Percentiles rank a stretch among this genome's conserved stretches.
These are phyloP conservation scores for Prunella fulvescens DNA, from an alignment of 2,113 vertebrate species.

Conservation along the genomic window DNA sequence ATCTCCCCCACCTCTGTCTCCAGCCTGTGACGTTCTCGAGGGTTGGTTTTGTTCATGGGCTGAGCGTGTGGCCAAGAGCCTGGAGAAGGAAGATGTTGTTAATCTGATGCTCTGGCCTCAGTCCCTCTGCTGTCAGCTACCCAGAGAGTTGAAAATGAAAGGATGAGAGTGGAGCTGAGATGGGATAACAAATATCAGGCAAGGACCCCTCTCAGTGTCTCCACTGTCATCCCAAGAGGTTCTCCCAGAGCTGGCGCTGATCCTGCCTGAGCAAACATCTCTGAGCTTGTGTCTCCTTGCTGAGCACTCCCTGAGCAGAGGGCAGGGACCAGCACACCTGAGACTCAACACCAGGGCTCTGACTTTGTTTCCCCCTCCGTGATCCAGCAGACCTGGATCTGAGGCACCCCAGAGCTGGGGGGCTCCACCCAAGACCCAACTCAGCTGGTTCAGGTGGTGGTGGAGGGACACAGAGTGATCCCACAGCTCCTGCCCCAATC, in stretches of 20 bases:
- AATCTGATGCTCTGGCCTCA: background rate
- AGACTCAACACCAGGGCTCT: rapidly evolving
- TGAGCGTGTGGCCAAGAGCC: background rate
- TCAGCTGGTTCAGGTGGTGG: background rate
- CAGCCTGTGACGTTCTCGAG: background rate
- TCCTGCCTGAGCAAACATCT: background rate
- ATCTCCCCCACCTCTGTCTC: background rate
- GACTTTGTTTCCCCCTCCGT: background rate
- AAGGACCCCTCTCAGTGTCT: background rate
- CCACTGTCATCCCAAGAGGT: rapidly evolving
- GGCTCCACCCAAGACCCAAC: background rate
- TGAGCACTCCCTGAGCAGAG: background rate
- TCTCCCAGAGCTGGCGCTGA: rapidly evolving
- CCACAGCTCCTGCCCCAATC: background rate
- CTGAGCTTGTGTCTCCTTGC: background rate
- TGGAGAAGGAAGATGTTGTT: background rate
- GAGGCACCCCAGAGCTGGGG: background rate
- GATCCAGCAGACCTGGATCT: background rate
- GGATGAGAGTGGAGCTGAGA: background rate
- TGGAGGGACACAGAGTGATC: background rate
- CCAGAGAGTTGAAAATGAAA: background rate
- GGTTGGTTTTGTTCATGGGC: rapidly evolving
- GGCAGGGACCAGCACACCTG: background rate
- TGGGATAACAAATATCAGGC: background rate
- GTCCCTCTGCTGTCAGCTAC: slow-evolving; percentile 8